Evolutionary conservation across 2,888 invertebrate genomes (phyloP).

Genomic region (Drosophila mayaguana): DNA sequence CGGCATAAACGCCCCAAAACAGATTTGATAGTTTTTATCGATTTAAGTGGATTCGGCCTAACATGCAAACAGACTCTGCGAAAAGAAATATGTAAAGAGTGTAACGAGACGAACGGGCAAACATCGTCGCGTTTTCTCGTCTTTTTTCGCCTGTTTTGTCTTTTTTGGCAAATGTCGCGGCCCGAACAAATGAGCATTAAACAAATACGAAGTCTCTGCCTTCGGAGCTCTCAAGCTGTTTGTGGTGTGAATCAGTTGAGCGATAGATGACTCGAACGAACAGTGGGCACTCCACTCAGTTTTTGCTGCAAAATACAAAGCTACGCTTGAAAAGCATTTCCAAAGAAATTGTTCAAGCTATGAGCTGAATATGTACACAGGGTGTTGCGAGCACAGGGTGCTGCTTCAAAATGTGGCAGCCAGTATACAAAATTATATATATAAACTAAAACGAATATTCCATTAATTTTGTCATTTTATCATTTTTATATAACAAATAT

Average conservation of each 20-base stretch:
- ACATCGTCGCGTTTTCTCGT: constrained; percentile 3
- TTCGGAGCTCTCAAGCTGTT: background rate
- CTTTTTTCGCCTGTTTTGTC: background rate
- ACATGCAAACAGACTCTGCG: constrained; percentile 40
- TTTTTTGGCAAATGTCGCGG: constrained; percentile 11
- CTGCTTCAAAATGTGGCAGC: no score
- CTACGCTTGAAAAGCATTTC: background rate
- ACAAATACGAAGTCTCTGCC: constrained; percentile 14
- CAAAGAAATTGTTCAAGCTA: background rate
- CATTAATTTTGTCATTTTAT: no score
- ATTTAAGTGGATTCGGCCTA: constrained; percentile 75
- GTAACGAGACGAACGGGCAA: constrained; percentile 5
- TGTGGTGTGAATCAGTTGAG: constrained; percentile 8
- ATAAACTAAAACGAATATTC: no score
- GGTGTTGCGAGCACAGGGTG: no score
- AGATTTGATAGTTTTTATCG: constrained; percentile 81
- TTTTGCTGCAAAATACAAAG: background rate
- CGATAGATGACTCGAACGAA: constrained; percentile 1
- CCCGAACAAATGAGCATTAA: constrained; percentile 11
- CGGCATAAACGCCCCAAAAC: constrained; percentile 69
- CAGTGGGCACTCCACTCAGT: background rate
- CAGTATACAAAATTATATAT: no score
- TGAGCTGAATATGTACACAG: background rate
- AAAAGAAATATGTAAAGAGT: constrained; percentile 23
- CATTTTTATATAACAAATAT: background rate